Percentiles rank a stretch among this genome's conserved stretches.
Conservation (phyloP, 1,140 invertebrate species). For the Drosophila gunungcola region DNA sequence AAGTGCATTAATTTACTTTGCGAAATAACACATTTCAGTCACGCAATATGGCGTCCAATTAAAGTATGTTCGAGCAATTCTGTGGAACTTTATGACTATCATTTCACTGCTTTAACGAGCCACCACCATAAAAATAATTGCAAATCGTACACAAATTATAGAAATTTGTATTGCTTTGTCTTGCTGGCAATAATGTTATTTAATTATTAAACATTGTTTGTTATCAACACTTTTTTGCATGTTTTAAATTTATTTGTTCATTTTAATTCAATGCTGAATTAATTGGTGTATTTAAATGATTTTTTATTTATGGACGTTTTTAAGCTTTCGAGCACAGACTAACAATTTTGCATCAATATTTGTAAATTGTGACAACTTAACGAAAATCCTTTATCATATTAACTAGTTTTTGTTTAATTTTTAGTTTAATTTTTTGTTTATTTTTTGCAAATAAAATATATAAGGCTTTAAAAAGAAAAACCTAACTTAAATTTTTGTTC, state of each 20-base stretch:
- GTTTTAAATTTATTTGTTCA: neutral
- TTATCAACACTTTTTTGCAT: neutral
- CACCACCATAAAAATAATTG: constrained; percentile 12
- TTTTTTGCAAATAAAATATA: no score
- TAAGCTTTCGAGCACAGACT: no score
- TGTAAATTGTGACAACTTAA: no score
- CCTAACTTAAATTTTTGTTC: no score
- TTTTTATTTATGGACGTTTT: neutral
- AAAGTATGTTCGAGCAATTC: constrained; percentile 4
- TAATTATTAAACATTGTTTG: constrained; percentile 12
- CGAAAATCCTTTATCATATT: no score
- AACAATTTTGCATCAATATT: no score
- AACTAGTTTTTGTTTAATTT: no score
- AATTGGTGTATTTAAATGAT: no score
- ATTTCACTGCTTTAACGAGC: neutral
- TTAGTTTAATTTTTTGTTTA: no score
- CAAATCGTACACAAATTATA: constrained; percentile 15
- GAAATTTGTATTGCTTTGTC: constrained; percentile 13
- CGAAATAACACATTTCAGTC: constrained; percentile 37
- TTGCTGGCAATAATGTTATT: constrained; percentile 2
- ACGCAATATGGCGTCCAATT: constrained; percentile 31
- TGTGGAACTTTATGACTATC: neutral
- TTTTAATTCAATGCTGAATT: neutral
- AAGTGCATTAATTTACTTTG: constrained; percentile 46
- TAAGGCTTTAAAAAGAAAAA: no score